Base-by-base conservation (phyloP, 2,888 invertebrate genomes). In the Adelognathus sp. region DNA sequence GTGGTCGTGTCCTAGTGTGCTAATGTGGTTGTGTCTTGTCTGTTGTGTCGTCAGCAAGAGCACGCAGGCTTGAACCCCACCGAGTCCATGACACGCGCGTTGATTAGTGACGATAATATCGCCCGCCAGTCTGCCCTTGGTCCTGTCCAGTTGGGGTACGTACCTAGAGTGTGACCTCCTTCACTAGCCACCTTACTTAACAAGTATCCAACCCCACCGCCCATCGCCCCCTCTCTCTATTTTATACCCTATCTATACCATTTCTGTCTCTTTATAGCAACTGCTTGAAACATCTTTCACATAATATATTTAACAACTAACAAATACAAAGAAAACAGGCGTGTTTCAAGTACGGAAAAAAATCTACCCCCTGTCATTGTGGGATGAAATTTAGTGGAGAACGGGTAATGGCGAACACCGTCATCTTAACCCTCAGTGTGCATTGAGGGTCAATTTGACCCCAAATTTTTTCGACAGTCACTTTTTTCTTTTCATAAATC, bases 121-220 rank as follows among this genome's bases (percentile, higher is more conserved):
- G 94, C 96, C 93, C 96, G 96, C 93, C 95, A 95, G 94, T 95
- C 96, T 93, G 95, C 94, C 91, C 94, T 96, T 93, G 97, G 97
- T 93, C 97, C 97, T 93, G 97, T 97, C 93, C 97, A 97, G 93
- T 95, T 98, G 93, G 97, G 97, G 97, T 97, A 97, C 94, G 97
- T 97, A 95, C 95, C 90, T 92, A 87, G 86, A 88, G 85, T 84
- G 78, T 85, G 80, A 83, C 85, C 83, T 86, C 90, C 89, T 86
- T 84, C 79, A 85, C 85, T 88, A 86, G 85, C 85, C 86, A 85
- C 79, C 86, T n/a, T n/a, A 84, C 83, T 83, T 82, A 75, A 63
- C 79, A n/a, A n/a, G n/a, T n/a, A n/a, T n/a, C n/a, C n/a, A n/a
- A n/a, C 79, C 81, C 80, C 81, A 64, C 52, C 67, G 64, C 39